Evolutionary conservation across 2,113 vertebrate species (phyloP).

Genomic region (Tiliqua scincoides): DNA sequence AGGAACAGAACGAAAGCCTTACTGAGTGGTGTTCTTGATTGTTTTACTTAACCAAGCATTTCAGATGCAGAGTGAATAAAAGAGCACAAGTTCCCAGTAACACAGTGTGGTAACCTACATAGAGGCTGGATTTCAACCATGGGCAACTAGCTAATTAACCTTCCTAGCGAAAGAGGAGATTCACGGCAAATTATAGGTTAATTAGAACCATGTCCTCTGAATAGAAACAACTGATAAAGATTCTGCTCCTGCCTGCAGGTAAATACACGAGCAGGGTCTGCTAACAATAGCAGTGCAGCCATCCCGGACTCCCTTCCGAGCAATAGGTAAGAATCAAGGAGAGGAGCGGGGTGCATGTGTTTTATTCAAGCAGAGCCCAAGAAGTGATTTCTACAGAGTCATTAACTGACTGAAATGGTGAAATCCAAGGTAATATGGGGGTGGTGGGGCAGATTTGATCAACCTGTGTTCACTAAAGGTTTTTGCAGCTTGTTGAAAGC

Average conservation of each 20-base stretch:
- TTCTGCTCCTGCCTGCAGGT: slow-evolving; percentile 84
- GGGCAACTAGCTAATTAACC: slow-evolving; percentile 81
- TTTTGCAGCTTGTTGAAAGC: background rate
- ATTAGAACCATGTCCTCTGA: slow-evolving; percentile 79
- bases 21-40: background rate
- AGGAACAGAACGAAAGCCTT: background rate
- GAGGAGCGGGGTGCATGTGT: background rate
- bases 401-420: background rate
- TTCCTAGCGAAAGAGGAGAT: slow-evolving; percentile 72
- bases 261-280: slow-evolving; percentile 90
- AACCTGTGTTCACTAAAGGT: background rate
- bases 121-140: slow-evolving; percentile 51
- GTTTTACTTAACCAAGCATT: slow-evolving; percentile 33
- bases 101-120: slow-evolving; percentile 73
- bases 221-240: slow-evolving; percentile 65
- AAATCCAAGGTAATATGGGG: background rate
- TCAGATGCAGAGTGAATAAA: slow-evolving; percentile 22
- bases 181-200: slow-evolving; percentile 83
- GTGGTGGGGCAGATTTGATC: background rate
- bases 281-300: slow-evolving; percentile 80
- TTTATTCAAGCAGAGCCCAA: background rate
- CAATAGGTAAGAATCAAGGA: slow-evolving; percentile 88
- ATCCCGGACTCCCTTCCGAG: slow-evolving; percentile 86
- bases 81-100: slow-evolving; percentile 10
- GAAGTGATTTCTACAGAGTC: background rate